Evolutionary conservation across 2,113 vertebrate genomes (phyloP).

Genomic region (Ardeotis arabs): DNA sequence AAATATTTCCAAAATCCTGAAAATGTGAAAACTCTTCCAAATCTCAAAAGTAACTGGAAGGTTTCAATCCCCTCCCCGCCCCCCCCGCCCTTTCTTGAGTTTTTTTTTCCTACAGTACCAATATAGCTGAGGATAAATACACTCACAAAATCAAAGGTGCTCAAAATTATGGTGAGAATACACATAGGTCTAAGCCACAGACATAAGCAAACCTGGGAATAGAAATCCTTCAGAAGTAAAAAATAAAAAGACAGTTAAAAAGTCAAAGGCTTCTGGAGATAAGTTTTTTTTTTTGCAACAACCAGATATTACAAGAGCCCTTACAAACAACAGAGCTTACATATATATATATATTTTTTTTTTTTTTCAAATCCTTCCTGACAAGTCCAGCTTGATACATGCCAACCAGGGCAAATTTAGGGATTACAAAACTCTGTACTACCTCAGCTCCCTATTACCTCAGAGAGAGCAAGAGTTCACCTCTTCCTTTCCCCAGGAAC

Average conservation of each 20-base stretch:
- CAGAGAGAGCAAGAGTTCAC: background rate
- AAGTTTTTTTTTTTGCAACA: background rate
- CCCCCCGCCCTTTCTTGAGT: background rate
- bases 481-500: background rate
- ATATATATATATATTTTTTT: background rate
- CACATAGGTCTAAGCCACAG: background rate
- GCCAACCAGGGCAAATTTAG: background rate
- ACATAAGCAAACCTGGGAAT: background rate
- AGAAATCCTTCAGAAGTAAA: background rate
- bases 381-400: background rate
- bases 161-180: background rate
- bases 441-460: background rate
- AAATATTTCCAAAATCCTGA: background rate
- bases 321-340: background rate
- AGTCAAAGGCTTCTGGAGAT: background rate
- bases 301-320: background rate
- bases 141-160: background rate
- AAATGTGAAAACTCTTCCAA: background rate
- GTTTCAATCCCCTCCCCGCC: background rate
- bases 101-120: background rate
- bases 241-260: background rate
- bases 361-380: background rate
- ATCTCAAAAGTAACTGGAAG: background rate
- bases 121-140: background rate
- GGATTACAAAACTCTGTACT: background rate